Percentiles rank a stretch among this genome's conserved stretches.
Conservation (phyloP, 2,797 vertebrate genomes). For the Pseudopleuronectes americanus region DNA sequence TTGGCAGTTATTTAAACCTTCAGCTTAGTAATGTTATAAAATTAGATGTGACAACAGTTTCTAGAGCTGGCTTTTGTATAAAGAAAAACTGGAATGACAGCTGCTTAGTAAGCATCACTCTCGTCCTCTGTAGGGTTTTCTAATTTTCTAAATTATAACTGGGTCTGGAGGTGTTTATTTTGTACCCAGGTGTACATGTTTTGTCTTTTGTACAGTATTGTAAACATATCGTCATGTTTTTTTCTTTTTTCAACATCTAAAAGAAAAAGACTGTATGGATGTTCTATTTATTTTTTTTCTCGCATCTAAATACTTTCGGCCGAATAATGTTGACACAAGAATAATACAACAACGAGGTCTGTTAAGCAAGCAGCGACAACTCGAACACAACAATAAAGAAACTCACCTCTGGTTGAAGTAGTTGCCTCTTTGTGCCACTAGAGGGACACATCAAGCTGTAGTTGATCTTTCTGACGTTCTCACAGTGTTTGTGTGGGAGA, state of each 20-base stretch:
- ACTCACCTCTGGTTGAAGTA: conserved; percentile 3
- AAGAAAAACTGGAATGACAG: not conserved
- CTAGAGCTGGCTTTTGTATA: not conserved
- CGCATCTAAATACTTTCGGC: not conserved
- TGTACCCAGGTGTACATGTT: conserved; percentile 27
- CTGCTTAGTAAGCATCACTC: not conserved
- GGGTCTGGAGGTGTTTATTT: conserved; percentile 39
- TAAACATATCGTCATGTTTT: not conserved
- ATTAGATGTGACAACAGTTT: not conserved
- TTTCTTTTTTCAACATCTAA: not conserved
- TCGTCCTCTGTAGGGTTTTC: not conserved
- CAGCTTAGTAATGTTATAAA: not conserved
- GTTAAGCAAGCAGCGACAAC: not conserved
- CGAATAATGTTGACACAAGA: not conserved
- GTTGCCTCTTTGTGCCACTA: conserved; percentile 56
- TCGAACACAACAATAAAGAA: not conserved
- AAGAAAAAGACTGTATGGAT: not conserved
- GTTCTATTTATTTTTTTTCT: conserved; percentile 10
- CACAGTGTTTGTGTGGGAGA: conserved; percentile 1
- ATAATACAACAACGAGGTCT: not conserved
- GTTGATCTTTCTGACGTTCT: not conserved
- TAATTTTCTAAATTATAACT: conserved; percentile 11
- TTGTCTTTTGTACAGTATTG: conserved; percentile 41
- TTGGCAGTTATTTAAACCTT: conserved; percentile 13
- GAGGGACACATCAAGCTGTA: conserved; percentile 49